Percentiles rank a stretch among this genome's conserved stretches.
phyloP scores from a whole-genome alignment of 2,113 vertebrate genomes.

The Zosterops japonicus region DNA sequence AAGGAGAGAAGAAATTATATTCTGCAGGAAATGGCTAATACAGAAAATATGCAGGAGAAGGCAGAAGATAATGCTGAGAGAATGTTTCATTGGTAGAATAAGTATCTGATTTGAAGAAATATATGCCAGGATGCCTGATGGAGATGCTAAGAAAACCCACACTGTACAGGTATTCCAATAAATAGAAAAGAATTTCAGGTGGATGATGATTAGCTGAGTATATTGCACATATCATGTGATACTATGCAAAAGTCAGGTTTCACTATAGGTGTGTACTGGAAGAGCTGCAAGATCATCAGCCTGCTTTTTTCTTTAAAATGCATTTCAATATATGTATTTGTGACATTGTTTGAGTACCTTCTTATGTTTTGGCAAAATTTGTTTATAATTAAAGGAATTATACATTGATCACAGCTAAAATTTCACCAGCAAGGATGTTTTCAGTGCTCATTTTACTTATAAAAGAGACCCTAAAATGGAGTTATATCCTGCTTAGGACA shows the following conservation, averaged over 20 bases:
- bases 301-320: background rate
- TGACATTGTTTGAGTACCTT: background rate
- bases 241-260: background rate
- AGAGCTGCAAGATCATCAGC: background rate
- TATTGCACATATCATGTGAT: accelerated
- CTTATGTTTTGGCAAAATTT: background rate
- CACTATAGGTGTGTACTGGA: background rate
- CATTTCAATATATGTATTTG: background rate
- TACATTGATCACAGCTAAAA: background rate
- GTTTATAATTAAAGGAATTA: background rate
- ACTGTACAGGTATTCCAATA: background rate
- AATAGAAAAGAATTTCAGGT: background rate
- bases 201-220: background rate
- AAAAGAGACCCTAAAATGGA: background rate
- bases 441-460: background rate
- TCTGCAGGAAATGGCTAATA: background rate
- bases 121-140: background rate
- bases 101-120: background rate
- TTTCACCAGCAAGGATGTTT: background rate
- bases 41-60: background rate
- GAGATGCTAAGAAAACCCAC: background rate
- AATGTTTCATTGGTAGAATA: background rate
- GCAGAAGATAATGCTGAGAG: background rate
- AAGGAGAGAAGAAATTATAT: background rate
- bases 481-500: background rate